Base-by-base conservation (phyloP, 2,888 invertebrate genomes). In the Pimpla rufipes region DNA sequence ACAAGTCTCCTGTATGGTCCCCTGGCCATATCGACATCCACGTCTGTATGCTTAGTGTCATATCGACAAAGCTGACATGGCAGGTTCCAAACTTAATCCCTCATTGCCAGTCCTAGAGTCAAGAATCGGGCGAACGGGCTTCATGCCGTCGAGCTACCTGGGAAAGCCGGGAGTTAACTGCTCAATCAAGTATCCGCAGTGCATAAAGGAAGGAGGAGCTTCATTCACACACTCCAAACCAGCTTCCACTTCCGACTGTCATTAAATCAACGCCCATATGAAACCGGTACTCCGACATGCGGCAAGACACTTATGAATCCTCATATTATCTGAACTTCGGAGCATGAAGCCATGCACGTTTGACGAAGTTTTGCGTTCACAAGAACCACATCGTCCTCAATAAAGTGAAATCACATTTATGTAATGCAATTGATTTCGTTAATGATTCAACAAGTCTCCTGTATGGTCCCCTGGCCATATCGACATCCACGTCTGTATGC, bases 121-220 rank as follows among this genome's bases (percentile, higher is more conserved):
- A 16, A 18, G 42, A 42, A 29, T 57, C 45, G 40, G 42, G n/a
- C n/a, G n/a, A n/a, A n/a, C 40, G 21, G 21, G 68, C 13, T 29
- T n/a, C 55, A n/a, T 29, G 23, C 13, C 42, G 55, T 42, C 42
- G 52, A 47, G 59, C 62, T 78, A 59, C 45, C 40, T 47, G 59
- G 45, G 47, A 68, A 62, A 68, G 29, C 50, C 40, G 45, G 45
- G 55, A 57, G 57, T 35, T 70, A 68, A 70, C 77, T 45, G 59
- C 68, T 77, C 37, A 59, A 66, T 77, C 68, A 57, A 47, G 77
- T 50, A 50, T 59, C 57, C 37, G 6, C 3, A n/a, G 55, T 66
- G 23, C 16, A 57, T 64, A 42, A 57, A 76, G 42, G n/a, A n/a
- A n/a, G n/a, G n/a, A n/a, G n/a, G n/a, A n/a, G n/a, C n/a, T n/a